A percentile compares a stretch with the other conserved stretches of the same genome.
phyloP scores from a whole-genome alignment of 2,888 invertebrate species.

The Rhorus exstirpatorius region DNA sequence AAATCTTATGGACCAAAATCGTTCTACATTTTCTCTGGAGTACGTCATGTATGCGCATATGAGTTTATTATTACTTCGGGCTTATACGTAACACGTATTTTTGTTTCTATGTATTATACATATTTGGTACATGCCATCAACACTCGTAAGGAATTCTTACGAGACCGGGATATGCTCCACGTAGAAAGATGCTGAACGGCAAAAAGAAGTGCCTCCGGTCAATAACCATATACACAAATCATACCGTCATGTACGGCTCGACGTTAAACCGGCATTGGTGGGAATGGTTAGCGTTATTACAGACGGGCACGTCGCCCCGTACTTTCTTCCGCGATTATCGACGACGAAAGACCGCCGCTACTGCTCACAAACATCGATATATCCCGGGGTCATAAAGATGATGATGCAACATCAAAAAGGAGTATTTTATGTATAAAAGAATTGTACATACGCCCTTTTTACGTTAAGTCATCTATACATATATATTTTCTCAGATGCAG shows the following conservation, averaged over 20 bases:
- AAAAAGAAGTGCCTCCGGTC: neutral
- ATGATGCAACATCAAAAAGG: neutral
- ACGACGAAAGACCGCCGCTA: slow-evolving; percentile 47
- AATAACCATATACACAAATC: too few species aligned
- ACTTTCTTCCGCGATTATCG: slow-evolving; percentile 64
- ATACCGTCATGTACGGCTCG: slow-evolving; percentile 18
- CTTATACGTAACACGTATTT: slow-evolving; percentile 45
- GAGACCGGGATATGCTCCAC: too few species aligned
- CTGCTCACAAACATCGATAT: slow-evolving; percentile 8
- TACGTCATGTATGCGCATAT: slow-evolving; percentile 5
- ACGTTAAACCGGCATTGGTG: slow-evolving; percentile 27
- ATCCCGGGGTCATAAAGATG: neutral
- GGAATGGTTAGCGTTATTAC: slow-evolving; percentile 63
- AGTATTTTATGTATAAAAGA: neutral
- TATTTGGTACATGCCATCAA: slow-evolving; percentile 6
- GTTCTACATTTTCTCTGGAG: slow-evolving; percentile 16
- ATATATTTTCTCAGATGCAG: slow-evolving; percentile 4
- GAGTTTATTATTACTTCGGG: slow-evolving; percentile 8
- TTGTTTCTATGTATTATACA: slow-evolving; percentile 49
- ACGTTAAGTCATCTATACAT: neutral
- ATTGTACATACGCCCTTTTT: neutral
- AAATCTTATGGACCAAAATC: slow-evolving; percentile 19
- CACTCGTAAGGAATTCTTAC: neutral
- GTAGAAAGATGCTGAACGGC: too few species aligned
- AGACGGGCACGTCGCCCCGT: slow-evolving; percentile 40